These are phyloP conservation scores for Sebastolobus altivelis DNA, from an alignment of 2,797 vertebrate species.

Conservation along the genomic window DNA sequence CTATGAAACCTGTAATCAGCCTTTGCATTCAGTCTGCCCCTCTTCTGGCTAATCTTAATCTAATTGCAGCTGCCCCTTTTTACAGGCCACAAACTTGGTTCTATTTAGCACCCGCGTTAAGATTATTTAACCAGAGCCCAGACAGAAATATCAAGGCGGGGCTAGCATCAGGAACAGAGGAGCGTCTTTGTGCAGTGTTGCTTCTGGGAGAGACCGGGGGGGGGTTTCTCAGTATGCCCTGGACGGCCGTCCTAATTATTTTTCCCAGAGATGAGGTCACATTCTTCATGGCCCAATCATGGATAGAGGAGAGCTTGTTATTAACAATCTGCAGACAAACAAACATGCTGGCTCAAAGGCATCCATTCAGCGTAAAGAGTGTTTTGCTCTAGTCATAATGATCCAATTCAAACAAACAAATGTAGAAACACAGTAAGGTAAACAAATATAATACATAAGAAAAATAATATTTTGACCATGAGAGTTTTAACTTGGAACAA, in stretches of 20 bases:
- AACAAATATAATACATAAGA: slow-evolving; percentile 49
- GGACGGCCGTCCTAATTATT: slow-evolving; percentile 73
- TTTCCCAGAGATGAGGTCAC: slow-evolving; percentile 78
- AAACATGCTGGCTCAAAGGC: slow-evolving; percentile 62
- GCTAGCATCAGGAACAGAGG: slow-evolving; percentile 61
- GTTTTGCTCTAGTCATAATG: slow-evolving; percentile 25
- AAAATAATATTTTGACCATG: slow-evolving; percentile 43
- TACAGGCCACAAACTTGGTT: slow-evolving; percentile 58
- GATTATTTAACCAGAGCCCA: slow-evolving; percentile 64
- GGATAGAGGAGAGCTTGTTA: slow-evolving; percentile 64
- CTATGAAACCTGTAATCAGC: slow-evolving; percentile 29
- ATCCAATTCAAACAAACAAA: slow-evolving; percentile 61
- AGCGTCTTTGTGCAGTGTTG: slow-evolving; percentile 61
- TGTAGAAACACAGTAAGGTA: slow-evolving; percentile 36
- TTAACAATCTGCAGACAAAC: slow-evolving; percentile 71
- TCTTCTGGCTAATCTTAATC: slow-evolving; percentile 57
- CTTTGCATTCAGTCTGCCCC: slow-evolving; percentile 42
- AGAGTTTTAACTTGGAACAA: slow-evolving; percentile 56
- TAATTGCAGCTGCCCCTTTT: slow-evolving; percentile 61
- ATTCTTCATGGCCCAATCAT: slow-evolving; percentile 67
- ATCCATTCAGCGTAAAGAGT: slow-evolving; percentile 35
- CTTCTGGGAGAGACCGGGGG: slow-evolving; percentile 42
- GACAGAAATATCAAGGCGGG: slow-evolving; percentile 56
- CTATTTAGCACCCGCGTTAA: slow-evolving; percentile 53
- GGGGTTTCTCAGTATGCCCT: slow-evolving; percentile 44